Evolutionary conservation across 2,113 vertebrate species (phyloP), one percentile per base, ranked within the genome.

Genomic region (Dipodomys ordii): DNA sequence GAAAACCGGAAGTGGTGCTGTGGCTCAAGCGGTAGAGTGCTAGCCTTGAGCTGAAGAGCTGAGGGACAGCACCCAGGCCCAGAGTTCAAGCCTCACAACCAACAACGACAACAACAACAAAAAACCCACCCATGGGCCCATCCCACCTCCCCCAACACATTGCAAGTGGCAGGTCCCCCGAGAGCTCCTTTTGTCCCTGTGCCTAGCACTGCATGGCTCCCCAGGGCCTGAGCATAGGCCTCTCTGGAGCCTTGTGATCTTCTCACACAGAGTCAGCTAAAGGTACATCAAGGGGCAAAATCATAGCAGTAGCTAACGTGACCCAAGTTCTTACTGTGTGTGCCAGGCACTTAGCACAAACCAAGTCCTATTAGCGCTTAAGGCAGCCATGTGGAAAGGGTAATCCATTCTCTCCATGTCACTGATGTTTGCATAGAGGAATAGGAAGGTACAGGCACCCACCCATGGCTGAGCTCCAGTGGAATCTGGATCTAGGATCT

Each of bases 311-410:
- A 35, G 4, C 32, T 72, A 53, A 7, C n/a, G 53, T 7, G 1
- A 23, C 39, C 12, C 60, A 0, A 60, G 73, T 0, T 2, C 39
- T 77, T 30, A 7, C 23, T 39, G 39, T 10, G 8, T 0, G 1
- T 4, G 20, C 73, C 39, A 9, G 28, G 4, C 20, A 15, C 62
- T 3, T 25, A 80, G 6, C 19, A 11, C 30, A 27, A 67, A 35
- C 3, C 1, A 87, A 30, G 64, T 84, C 39, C 19, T 12, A 0
- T 76, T 65, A 71, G 46, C 67, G 44, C 85, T 89, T 19, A 19
- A 8, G 80, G 71, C 20, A 67, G 23, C 49, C 12, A 19, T 6
- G 3, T 10, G 28, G 16, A 49, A 19, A 18, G 62, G 28, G 16
- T 23, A 11, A 46, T 79, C 2, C 25, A 69, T 22, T 32, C n/a